A percentile compares a stretch with the other conserved stretches of the same genome.
Evolutionary conservation across 2,113 vertebrate species (phyloP).

Genomic region (Motacilla alba): DNA sequence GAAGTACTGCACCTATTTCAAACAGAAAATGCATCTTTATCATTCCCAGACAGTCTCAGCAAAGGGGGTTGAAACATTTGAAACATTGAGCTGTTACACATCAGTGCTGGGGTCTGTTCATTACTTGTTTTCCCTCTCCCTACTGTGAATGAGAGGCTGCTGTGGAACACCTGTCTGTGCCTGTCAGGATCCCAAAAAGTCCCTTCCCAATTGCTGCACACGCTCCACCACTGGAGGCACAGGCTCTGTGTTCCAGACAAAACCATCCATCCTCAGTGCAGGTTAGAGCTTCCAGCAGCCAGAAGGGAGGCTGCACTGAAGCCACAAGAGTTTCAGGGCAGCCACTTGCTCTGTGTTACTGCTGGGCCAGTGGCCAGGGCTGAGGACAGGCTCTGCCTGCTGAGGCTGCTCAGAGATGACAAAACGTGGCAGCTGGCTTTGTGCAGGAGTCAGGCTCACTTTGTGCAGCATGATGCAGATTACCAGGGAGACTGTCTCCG

Average conservation of each 20-base stretch:
- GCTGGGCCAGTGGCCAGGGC: accelerated
- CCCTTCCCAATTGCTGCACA: accelerated
- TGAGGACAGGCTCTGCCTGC: background rate
- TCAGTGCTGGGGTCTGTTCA: accelerated
- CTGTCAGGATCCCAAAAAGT: accelerated
- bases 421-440: background rate
- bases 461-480: accelerated
- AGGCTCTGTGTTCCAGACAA: accelerated
- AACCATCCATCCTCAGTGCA: accelerated
- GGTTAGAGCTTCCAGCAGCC: too few relatives aligned
- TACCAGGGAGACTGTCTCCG: background rate
- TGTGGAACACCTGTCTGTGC: accelerated
- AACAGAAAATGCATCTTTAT: background rate
- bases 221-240: accelerated
- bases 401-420: background rate
- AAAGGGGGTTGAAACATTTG: accelerated
- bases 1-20: constrained; percentile 90
- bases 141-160: accelerated
- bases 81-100: accelerated
- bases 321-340: accelerated
- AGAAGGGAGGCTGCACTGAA: accelerated
- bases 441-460: background rate
- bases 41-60: accelerated
- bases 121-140: too few relatives aligned
- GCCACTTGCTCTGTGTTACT: background rate